A percentile compares a stretch with the other conserved stretches of the same genome.
Conservation (phyloP, 2,888 invertebrate species). For the Morpho helenor region DNA sequence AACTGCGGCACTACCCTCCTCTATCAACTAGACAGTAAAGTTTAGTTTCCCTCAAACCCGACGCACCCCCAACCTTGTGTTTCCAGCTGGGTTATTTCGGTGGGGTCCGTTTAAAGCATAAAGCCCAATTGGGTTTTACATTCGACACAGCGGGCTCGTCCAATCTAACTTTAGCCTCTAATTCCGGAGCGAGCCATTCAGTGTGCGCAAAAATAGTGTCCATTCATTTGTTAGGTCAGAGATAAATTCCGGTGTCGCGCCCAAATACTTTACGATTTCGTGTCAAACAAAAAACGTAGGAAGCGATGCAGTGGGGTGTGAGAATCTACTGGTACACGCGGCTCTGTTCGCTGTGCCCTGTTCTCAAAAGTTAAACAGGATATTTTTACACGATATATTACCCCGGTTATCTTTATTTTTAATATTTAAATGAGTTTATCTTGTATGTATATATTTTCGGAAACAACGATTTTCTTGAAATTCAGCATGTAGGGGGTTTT, state of each 20-base stretch:
- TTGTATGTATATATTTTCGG: too few relatives aligned
- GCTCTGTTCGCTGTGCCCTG: too few relatives aligned
- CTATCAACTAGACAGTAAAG: conserved; percentile 29
- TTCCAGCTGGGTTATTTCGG: conserved; percentile 52
- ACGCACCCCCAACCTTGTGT: conserved; percentile 22
- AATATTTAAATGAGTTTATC: too few relatives aligned
- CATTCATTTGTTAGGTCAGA: conserved; percentile 27
- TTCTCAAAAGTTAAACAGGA: too few relatives aligned
- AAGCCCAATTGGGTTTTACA: conserved; percentile 72
- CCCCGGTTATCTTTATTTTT: too few relatives aligned
- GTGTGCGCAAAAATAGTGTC: conserved; percentile 30
- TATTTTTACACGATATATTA: too few relatives aligned
- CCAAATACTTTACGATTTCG: neutral
- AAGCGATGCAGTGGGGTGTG: too few relatives aligned
- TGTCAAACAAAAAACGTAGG: neutral
- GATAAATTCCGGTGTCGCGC: conserved; percentile 13
- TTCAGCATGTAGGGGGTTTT: too few relatives aligned
- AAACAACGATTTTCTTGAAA: too few relatives aligned
- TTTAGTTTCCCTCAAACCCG: conserved; percentile 25
- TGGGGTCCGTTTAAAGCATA: conserved; percentile 64
- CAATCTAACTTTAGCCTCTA: conserved; percentile 64
- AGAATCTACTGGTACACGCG: neutral
- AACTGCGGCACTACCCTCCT: neutral
- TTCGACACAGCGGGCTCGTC: conserved; percentile 55
- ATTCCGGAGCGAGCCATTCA: conserved; percentile 40